Conservation (phyloP, 2,888 invertebrate species). For the Aspidiotus destructor region DNA sequence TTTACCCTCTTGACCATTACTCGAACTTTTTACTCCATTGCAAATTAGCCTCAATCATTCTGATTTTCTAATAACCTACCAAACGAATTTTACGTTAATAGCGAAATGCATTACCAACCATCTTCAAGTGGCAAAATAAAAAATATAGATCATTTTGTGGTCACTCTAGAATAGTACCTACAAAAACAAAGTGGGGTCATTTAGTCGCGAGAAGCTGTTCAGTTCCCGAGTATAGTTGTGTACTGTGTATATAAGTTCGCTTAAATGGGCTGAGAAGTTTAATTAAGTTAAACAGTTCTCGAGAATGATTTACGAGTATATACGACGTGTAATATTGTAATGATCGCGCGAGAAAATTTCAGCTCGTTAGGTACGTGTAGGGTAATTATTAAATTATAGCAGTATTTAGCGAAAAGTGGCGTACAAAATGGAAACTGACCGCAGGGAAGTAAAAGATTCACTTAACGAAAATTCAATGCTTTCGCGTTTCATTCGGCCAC, state of each 20-base stretch:
- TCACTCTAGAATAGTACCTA: too few species aligned
- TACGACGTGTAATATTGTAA: constrained; percentile 10
- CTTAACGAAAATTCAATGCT: constrained; percentile 13
- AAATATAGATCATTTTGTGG: background rate
- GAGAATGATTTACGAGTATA: constrained; percentile 14
- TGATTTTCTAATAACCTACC: too few species aligned
- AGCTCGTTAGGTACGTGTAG: constrained; percentile 21
- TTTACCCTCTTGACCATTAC: too few species aligned
- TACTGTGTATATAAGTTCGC: too few species aligned
- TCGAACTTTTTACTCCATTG: too few species aligned
- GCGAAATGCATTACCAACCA: background rate
- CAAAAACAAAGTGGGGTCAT: too few species aligned
- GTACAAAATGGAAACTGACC: constrained; percentile 13
- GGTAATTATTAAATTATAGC: constrained; percentile 32
- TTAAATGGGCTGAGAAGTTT: constrained; percentile 6
- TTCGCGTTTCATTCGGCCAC: background rate
- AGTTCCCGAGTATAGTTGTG: too few species aligned
- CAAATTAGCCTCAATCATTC: too few species aligned
- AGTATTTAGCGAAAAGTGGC: background rate
- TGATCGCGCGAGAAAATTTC: constrained; percentile 16
- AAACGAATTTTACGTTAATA: too few species aligned
- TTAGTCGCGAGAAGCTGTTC: too few species aligned
- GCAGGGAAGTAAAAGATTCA: constrained; percentile 25
- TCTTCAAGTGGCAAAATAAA: background rate
- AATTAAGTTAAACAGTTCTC: constrained; percentile 23